Conservation (phyloP, 2,888 invertebrate genomes). For the Deilephila elpenor region DNA sequence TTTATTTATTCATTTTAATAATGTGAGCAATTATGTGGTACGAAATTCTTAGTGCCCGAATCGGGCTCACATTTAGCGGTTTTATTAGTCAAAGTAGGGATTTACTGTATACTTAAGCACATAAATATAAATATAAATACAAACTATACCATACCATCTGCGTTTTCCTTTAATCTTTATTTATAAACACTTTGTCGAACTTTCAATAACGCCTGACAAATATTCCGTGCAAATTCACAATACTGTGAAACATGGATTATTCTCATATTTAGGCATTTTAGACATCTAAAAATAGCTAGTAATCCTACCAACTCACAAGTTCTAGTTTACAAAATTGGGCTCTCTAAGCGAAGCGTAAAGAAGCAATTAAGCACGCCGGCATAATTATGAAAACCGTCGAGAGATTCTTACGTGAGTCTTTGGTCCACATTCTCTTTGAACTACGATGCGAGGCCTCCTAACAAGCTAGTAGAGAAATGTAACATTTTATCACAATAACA, state of each 20-base stretch:
- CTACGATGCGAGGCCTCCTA: not conserved
- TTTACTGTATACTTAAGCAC: too few relatives aligned
- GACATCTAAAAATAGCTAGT: not conserved
- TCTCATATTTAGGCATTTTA: not conserved
- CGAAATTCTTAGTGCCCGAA: too few relatives aligned
- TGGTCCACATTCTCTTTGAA: not conserved
- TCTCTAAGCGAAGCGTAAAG: conserved; percentile 4
- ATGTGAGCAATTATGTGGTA: too few relatives aligned
- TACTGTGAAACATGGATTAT: not conserved
- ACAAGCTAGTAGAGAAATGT: not conserved
- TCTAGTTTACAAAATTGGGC: not conserved
- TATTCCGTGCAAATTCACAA: not conserved
- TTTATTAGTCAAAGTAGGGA: too few relatives aligned
- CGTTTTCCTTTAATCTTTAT: too few relatives aligned
- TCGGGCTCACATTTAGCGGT: too few relatives aligned
- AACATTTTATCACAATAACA: not conserved
- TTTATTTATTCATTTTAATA: too few relatives aligned
- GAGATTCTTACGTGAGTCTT: not conserved
- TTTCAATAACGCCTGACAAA: not conserved
- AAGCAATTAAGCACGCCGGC: conserved; percentile 3
- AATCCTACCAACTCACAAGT: not conserved
- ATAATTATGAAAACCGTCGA: not conserved
- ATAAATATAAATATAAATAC: too few relatives aligned
- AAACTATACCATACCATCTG: too few relatives aligned
- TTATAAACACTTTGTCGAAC: too few relatives aligned